These are phyloP conservation scores for Deroptyus accipitrinus DNA, from an alignment of 2,113 vertebrate genomes.

Conservation along the genomic window DNA sequence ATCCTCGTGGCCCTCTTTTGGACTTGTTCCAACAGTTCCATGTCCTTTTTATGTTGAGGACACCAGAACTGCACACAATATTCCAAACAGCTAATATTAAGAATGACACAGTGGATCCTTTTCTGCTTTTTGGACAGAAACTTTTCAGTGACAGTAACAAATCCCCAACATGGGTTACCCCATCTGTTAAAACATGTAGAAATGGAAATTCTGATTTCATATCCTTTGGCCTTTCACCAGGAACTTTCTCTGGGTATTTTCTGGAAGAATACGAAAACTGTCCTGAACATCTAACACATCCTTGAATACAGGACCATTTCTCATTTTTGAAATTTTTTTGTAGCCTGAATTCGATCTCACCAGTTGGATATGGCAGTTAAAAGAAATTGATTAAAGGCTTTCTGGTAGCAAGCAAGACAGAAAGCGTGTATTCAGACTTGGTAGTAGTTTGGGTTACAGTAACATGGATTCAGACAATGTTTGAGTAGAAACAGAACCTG, in stretches of 20 bases:
- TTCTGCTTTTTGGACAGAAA: background rate
- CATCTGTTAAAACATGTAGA: background rate
- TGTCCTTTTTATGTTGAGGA: no score
- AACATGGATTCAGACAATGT: background rate
- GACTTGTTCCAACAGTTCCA: no score
- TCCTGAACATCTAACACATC: background rate
- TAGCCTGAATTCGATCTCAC: background rate
- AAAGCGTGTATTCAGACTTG: background rate
- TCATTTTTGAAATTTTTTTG: background rate
- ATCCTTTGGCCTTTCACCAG: background rate
- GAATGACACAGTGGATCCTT: background rate
- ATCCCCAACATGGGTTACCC: accelerated
- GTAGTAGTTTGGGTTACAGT: background rate
- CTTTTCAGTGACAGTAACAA: background rate
- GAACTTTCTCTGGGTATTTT: background rate
- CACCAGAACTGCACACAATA: no score
- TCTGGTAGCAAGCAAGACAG: background rate
- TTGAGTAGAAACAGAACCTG: background rate
- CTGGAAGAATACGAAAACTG: background rate
- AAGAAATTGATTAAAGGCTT: background rate
- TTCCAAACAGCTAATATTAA: background rate
- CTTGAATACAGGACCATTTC: background rate
- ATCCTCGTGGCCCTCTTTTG: no score
- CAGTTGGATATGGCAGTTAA: background rate
- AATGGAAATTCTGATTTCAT: background rate